Evolutionary conservation across 2,888 invertebrate species (phyloP).

Genomic region (Emmelina monodactyla): DNA sequence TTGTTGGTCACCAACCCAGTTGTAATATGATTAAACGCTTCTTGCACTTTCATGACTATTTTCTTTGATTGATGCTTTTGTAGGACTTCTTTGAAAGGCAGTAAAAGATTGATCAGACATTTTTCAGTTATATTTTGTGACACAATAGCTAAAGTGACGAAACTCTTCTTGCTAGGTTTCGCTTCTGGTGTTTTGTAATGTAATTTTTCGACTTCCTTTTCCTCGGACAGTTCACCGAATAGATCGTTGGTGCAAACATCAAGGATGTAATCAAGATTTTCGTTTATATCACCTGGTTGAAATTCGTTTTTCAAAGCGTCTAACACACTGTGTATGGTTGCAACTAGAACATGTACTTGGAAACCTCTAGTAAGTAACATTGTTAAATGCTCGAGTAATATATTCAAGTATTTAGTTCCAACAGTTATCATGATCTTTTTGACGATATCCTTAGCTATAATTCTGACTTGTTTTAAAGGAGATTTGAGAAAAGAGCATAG

Average conservation of each 20-base stretch:
- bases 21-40: conserved; percentile 80
- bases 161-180: conserved; percentile 84
- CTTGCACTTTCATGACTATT: conserved; percentile 78
- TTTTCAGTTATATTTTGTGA: conserved; percentile 81
- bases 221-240: conserved; percentile 87
- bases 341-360: conserved; percentile 92
- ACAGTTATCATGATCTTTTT: conserved; percentile 87
- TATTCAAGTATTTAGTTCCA: conserved; percentile 81
- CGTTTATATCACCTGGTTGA: conserved; percentile 79
- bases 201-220: conserved; percentile 89
- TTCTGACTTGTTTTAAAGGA: conserved; percentile 84
- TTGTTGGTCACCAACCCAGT: conserved; percentile 84
- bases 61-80: conserved; percentile 81
- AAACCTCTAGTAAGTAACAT: conserved; percentile 85
- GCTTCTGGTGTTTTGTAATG: conserved; percentile 83
- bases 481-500: conserved; percentile 91
- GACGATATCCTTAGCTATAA: conserved; percentile 88
- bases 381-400: conserved; percentile 82
- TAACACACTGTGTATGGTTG: conserved; percentile 85
- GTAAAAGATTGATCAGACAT: conserved; percentile 76
- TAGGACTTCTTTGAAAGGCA: conserved; percentile 84
- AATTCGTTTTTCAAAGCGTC: conserved; percentile 75
- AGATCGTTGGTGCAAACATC: conserved; percentile 88
- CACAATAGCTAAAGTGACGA: conserved; percentile 82
- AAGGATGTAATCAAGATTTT: conserved; percentile 77